Evolutionary conservation across 2,888 invertebrate genomes (phyloP).

Genomic region (Neocrepidodera transversa): DNA sequence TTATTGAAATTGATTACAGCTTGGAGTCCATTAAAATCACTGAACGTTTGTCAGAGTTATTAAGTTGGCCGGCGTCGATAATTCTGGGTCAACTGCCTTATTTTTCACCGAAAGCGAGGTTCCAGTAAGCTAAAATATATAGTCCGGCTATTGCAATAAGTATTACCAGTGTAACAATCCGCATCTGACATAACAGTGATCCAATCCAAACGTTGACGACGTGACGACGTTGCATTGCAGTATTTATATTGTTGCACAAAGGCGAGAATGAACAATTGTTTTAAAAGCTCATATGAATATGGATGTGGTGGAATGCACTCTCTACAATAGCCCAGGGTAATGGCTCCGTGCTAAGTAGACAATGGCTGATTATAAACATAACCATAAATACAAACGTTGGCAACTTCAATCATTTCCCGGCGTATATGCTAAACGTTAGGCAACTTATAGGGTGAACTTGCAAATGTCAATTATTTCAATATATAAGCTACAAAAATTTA

Average conservation of each 20-base stretch:
- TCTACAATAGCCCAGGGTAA: slow-evolving; percentile 58
- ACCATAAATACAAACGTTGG: slow-evolving; percentile 59
- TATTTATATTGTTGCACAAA: slow-evolving; percentile 51
- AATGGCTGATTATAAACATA: slow-evolving; percentile 61
- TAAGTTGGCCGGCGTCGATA: slow-evolving; percentile 7
- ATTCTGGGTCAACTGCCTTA: not conserved
- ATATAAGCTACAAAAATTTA: no score
- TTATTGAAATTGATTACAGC: not conserved
- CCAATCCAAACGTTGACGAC: slow-evolving; percentile 23
- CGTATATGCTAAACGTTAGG: slow-evolving; percentile 36
- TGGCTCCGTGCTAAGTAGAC: slow-evolving; percentile 59
- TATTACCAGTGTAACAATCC: not conserved
- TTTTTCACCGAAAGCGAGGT: not conserved
- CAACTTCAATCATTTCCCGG: slow-evolving; percentile 59
- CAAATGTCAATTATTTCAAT: no score
- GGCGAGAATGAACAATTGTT: slow-evolving; percentile 58
- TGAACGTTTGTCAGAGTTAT: slow-evolving; percentile 2
- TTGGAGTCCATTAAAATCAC: not conserved
- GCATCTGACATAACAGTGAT: slow-evolving; percentile 19
- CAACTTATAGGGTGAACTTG: slow-evolving; percentile 20
- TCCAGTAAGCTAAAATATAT: not conserved
- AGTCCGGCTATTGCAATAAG: not conserved
- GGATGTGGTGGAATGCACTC: slow-evolving; percentile 57
- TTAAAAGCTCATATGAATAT: slow-evolving; percentile 60
- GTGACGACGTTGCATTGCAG: slow-evolving; percentile 34